Percentiles rank a stretch among this genome's conserved stretches.
Conservation (phyloP, 2,113 vertebrate genomes). For the Lontra canadensis region DNA sequence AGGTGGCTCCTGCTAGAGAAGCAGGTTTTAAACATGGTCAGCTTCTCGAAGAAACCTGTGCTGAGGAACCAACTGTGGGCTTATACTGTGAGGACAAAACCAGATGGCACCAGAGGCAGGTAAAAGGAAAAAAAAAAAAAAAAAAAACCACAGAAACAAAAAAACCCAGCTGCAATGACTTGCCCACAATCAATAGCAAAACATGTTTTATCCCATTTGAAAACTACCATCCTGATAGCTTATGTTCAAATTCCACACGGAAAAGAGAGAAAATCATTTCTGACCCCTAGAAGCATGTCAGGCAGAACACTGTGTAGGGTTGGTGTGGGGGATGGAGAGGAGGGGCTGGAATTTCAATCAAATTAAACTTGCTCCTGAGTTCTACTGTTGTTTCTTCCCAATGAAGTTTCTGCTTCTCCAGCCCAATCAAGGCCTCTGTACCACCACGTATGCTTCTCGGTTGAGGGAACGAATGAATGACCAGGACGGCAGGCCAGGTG, state of each 20-base stretch:
- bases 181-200: neutral
- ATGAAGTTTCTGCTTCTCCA: neutral
- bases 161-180: neutral
- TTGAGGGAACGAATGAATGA: neutral
- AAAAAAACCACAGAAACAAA: neutral
- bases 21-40: no score
- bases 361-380: neutral
- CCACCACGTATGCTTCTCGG: rapidly evolving
- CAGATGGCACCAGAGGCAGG: neutral
- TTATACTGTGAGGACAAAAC: neutral
- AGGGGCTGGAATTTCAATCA: neutral
- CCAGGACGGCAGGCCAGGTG: neutral
- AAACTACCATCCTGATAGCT: neutral
- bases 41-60: neutral
- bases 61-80: neutral
- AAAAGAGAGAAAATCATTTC: neutral
- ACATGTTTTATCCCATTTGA: neutral
- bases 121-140: neutral
- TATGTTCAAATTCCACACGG: neutral
- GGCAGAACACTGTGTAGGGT: neutral
- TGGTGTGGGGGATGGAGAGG: neutral
- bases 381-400: neutral
- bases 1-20: neutral
- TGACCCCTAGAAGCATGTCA: neutral
- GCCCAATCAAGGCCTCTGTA: neutral